Conservation (phyloP, 1,140 invertebrate genomes). For the Pogonomyrmex californicus region DNA sequence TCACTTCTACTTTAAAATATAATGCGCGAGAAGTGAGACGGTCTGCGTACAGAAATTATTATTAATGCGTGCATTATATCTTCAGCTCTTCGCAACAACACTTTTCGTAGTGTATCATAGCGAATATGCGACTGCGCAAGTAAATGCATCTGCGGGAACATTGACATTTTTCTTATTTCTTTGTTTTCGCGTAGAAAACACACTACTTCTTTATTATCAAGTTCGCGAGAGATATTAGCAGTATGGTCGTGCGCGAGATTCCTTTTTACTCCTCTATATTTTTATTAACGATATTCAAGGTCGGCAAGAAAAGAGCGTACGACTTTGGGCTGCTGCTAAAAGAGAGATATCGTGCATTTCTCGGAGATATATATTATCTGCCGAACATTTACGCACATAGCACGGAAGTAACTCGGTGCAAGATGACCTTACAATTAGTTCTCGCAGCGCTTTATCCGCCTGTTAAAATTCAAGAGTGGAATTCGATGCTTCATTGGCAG, state of each 20-base stretch:
- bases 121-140: background rate
- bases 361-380: slow-evolving; percentile 84
- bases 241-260: no score
- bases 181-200: background rate
- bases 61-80: slow-evolving; percentile 8
- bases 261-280: background rate
- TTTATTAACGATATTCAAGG: slow-evolving; percentile 74
- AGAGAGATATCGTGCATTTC: slow-evolving; percentile 81
- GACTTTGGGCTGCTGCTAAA: slow-evolving; percentile 82
- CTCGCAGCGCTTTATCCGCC: slow-evolving; percentile 87
- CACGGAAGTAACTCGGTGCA: slow-evolving; percentile 87
- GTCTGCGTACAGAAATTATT: slow-evolving; percentile 8
- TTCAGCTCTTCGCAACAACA: background rate
- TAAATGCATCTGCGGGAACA: background rate
- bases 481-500: slow-evolving; percentile 87
- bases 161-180: slow-evolving; percentile 33
- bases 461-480: slow-evolving; percentile 83
- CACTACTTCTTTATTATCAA: slow-evolving; percentile 3
- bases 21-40: background rate
- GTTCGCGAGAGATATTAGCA: slow-evolving; percentile 13
- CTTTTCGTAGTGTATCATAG: background rate
- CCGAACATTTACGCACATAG: slow-evolving; percentile 83
- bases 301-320: slow-evolving; percentile 85
- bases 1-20: background rate
- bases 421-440: slow-evolving; percentile 87